A percentile compares a stretch with the other conserved stretches of the same genome.
phyloP scores from a whole-genome alignment of 2,113 vertebrate species.

The Podilymbus podiceps region DNA sequence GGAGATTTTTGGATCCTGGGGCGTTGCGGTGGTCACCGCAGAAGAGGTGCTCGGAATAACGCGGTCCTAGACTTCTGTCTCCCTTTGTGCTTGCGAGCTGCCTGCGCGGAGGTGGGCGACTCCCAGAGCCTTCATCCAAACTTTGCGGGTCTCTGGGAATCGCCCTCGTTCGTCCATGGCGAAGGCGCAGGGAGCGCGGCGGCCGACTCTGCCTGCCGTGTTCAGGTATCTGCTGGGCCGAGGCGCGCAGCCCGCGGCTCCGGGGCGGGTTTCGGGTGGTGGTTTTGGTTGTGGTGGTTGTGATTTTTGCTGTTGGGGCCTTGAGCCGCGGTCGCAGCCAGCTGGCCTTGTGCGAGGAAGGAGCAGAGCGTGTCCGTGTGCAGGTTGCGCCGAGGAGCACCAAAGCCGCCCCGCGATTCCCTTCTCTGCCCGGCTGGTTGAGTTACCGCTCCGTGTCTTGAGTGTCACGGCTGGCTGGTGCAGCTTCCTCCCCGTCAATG shows the following conservation, averaged over 20 bases:
- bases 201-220: rapidly evolving
- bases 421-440: background rate
- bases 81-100: background rate
- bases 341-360: background rate
- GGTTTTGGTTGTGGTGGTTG: rapidly evolving
- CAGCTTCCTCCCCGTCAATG: background rate
- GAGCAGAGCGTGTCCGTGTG: background rate
- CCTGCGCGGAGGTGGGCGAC: background rate
- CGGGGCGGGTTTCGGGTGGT: rapidly evolving
- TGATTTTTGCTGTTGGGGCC: background rate
- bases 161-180: background rate
- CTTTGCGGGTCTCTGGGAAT: background rate
- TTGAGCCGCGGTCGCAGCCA: background rate
- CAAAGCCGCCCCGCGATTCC: background rate
- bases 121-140: background rate
- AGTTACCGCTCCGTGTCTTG: background rate
- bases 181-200: background rate
- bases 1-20: background rate
- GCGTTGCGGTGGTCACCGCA: background rate
- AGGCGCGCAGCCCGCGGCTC: background rate
- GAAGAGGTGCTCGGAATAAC: background rate
- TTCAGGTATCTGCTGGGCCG: background rate
- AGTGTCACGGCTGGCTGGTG: background rate
- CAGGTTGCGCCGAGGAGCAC: background rate
- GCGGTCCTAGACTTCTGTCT: background rate